Evolutionary conservation across 1,140 invertebrate species (phyloP), one percentile per base, ranked within the genome.

Genomic region (Rhizoglyphus robini): DNA sequence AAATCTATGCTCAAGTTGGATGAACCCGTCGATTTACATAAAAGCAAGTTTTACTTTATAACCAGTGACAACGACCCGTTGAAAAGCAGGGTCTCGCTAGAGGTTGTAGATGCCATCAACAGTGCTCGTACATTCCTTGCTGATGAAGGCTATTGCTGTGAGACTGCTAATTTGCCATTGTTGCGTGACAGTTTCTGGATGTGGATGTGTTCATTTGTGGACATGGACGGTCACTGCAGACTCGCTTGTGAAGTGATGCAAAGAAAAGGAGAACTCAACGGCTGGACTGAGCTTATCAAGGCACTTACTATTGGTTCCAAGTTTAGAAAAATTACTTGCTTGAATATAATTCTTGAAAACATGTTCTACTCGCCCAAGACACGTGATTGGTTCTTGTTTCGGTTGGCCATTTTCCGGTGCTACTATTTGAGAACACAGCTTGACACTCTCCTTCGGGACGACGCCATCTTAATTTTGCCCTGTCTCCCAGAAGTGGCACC

Each of bases 21-120:
- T 70, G 75, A 83, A 30, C 65, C 78, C 70, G 81, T 90, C 5
- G 81, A 87, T 71, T 27, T 89, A 0, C 80, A 78, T 20, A 79
- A 84, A 51, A 72, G 92, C 32, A 84, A 83, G 65, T 82, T 90
- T 68, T 94, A 91, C 73, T 89, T 95, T 79, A 84, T 88, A 70
- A 83, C 84, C 48, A 88, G 88, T 72, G 82, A 83, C 34, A 86
- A 87, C 20, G 81, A 84, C 31, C 80, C 81, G 13, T 76, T 88
- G 0, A 83, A 86, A 3, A 89, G 87, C 73, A 76, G 81, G 0
- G 86, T 94, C 0, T 81, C 87, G 70, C 75, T 76, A 3, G 87
- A 92, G 69, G 83, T 94, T 48, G 82, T 80, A 70, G 74, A 79
- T 34, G 81, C 82, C 1, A 83, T 93, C 75, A 77, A 75, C 49